These are phyloP conservation scores for Andrena marginata DNA, from an alignment of 2,888 invertebrate species.

Conservation along the genomic window DNA sequence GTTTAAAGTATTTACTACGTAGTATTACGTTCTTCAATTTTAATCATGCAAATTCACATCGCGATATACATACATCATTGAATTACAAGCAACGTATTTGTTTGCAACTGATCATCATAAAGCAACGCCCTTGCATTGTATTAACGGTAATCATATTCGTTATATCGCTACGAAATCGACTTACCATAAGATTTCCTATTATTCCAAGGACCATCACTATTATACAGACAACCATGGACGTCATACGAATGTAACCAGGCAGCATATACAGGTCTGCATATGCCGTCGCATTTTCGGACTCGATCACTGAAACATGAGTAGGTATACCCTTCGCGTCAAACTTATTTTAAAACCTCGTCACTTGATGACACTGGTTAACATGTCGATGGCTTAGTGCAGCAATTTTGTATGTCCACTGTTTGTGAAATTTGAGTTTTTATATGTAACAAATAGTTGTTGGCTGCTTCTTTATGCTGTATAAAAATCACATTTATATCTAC, in stretches of 20 bases:
- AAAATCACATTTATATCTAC: no score
- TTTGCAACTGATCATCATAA: background rate
- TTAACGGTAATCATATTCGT: background rate
- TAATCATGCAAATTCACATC: background rate
- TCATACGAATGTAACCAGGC: slow-evolving; percentile 94
- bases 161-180: slow-evolving; percentile 24
- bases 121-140: background rate
- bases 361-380: background rate
- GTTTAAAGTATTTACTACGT: background rate
- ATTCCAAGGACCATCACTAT: slow-evolving; percentile 95
- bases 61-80: background rate
- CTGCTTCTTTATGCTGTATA: no score
- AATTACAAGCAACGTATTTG: background rate
- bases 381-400: no score
- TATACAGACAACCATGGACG: slow-evolving; percentile 95
- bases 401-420: no score
- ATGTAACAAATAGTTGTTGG: no score
- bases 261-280: slow-evolving; percentile 85
- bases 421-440: no score
- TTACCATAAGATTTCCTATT: slow-evolving; percentile 95
- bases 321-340: background rate
- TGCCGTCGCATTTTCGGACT: slow-evolving; percentile 77
- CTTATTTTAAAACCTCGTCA: background rate
- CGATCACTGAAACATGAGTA: slow-evolving; percentile 70
- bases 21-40: background rate